phyloP scores from a whole-genome alignment of 2,113 vertebrate genomes.

The Chauna torquata region DNA sequence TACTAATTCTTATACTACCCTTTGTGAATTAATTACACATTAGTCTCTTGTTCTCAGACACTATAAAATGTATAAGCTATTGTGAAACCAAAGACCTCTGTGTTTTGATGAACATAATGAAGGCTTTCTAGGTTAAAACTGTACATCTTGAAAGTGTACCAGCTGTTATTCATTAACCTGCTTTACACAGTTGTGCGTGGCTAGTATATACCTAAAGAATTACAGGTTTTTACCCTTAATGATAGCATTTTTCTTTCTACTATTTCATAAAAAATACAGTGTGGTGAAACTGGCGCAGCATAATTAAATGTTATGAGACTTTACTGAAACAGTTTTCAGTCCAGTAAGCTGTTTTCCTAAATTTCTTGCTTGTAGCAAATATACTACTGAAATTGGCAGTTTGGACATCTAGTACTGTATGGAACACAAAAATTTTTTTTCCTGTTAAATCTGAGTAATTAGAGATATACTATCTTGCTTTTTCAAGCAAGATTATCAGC shows the following conservation, averaged over 20 bases:
- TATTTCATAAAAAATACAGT: not conserved
- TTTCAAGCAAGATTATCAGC: not conserved
- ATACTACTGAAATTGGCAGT: not conserved
- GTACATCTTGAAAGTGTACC: accelerated
- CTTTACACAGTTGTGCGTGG: not conserved
- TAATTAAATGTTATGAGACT: not conserved
- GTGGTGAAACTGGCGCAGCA: not conserved
- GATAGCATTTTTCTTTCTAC: not conserved
- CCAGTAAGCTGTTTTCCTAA: not conserved
- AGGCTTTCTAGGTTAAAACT: not conserved
- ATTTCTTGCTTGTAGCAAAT: not conserved
- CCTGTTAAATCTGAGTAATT: not conserved
- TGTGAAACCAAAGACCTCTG: not conserved
- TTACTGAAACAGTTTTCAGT: not conserved
- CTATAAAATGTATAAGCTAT: not conserved
- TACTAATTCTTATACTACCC: not conserved
- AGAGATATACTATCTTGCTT: not conserved
- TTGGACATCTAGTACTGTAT: not conserved
- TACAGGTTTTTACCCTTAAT: not conserved
- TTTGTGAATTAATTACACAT: not conserved
- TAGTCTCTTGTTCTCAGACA: not conserved
- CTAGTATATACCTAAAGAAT: not conserved
- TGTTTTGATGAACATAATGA: not conserved
- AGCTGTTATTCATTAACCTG: not conserved
- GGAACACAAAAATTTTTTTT: not conserved